phyloP scores from a whole-genome alignment of 2,113 vertebrate species.

The Ptilonorhynchus violaceus region DNA sequence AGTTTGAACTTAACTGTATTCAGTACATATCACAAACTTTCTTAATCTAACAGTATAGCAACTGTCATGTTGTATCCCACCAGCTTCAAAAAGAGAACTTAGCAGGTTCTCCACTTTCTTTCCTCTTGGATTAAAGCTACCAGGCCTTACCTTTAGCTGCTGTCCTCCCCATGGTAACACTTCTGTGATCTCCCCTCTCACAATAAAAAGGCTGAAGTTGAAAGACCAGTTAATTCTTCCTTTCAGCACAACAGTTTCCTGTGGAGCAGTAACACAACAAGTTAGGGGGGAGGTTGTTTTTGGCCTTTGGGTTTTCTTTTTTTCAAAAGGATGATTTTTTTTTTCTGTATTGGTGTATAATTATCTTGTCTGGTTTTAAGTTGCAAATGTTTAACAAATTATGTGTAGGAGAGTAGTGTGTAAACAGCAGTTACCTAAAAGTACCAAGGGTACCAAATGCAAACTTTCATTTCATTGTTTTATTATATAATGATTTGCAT shows the following conservation, averaged over 20 bases:
- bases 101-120: neutral
- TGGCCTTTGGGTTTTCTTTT: neutral
- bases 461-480: neutral
- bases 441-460: neutral
- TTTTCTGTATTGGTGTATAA: neutral
- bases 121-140: constrained; percentile 3
- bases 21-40: neutral
- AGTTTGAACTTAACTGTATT: neutral
- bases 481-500: neutral
- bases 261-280: constrained; percentile 46
- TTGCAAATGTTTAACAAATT: neutral
- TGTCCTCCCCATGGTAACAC: constrained; percentile 68
- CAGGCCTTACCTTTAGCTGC: constrained; percentile 68
- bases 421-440: neutral
- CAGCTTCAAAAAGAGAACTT: neutral
- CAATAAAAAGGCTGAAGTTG: constrained; percentile 59
- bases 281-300: constrained; percentile 22
- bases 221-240: constrained; percentile 61
- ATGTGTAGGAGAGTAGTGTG: neutral
- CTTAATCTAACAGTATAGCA: neutral
- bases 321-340: neutral
- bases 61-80: neutral
- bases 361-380: neutral
- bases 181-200: constrained; percentile 57
- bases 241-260: constrained; percentile 64